Conservation (phyloP, 2,888 invertebrate species). For the Nasonia oneida region DNA sequence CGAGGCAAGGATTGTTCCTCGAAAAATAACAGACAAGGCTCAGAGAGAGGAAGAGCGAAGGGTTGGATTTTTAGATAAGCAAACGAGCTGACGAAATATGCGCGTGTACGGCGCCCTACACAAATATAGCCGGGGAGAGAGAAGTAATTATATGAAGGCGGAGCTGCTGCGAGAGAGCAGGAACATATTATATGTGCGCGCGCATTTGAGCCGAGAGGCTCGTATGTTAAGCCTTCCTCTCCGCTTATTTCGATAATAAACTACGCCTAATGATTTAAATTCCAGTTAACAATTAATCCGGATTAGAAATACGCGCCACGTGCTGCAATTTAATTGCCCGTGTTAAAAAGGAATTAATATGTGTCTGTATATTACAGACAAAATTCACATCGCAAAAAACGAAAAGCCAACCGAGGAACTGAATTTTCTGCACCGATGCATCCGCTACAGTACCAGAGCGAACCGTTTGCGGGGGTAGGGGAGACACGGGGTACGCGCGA, state of each 20-base stretch:
- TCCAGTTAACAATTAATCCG: slow-evolving; percentile 53
- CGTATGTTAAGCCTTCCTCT: slow-evolving; percentile 39
- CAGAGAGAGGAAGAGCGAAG: neutral
- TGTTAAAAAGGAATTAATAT: slow-evolving; percentile 15
- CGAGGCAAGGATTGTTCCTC: neutral
- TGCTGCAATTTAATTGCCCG: slow-evolving; percentile 29
- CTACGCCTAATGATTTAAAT: slow-evolving; percentile 53
- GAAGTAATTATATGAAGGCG: slow-evolving; percentile 76
- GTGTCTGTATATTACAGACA: neutral
- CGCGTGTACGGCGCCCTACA: neutral
- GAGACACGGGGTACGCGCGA: neutral
- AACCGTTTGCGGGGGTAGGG: neutral
- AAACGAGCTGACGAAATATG: slow-evolving; percentile 53
- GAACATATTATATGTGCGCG: slow-evolving; percentile 38
- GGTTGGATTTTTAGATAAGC: neutral
- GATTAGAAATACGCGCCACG: slow-evolving; percentile 28
- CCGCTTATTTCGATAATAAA: slow-evolving; percentile 56
- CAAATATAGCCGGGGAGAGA: slow-evolving; percentile 39
- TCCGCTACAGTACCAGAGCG: neutral
- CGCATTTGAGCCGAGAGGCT: slow-evolving; percentile 39
- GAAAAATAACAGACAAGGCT: neutral
- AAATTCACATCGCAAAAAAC: neutral
- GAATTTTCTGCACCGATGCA: slow-evolving; percentile 56
- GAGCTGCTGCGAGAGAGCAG: slow-evolving; percentile 62
- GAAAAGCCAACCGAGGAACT: slow-evolving; percentile 12